Evolutionary conservation across 2,113 vertebrate genomes (phyloP), one percentile per base, ranked within the genome.

Genomic region (Hyaena hyaena): DNA sequence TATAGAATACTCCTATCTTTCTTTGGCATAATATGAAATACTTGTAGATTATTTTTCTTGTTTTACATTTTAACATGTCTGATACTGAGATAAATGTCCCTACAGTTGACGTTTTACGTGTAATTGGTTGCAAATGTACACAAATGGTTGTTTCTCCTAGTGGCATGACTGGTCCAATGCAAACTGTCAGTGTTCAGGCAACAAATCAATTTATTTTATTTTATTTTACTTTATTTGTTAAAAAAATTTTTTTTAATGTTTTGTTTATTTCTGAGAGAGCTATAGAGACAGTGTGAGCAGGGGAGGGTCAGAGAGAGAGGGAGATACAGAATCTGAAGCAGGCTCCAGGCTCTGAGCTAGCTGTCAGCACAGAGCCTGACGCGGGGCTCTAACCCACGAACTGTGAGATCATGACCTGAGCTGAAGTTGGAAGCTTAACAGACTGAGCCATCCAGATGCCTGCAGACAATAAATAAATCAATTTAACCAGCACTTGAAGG

Each of bases 1-100:
- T 31, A 48, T 28, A 14, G 73, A 76, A 28, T 76, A 87, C 4
- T 76, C 65, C 48, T 24, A 79, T 65, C 58, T 91, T 74, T 83
- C 33, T 95, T 85, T 80, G 81, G 45, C 10, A 48, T 81, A 73
- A 93, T 65, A 65, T 26, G n/a, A 83, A 92, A 53, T 88, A 87
- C 6, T 76, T 48, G 58, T 19, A 93, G 39, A 76, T 63, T 82
- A 28, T 68, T 24, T 45, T 16, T 14, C 39, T 28, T 76, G 45
- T 76, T 31, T 33, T 21, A 76, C 21, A 8, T 87, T 83, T 94
- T 97, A 45, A 80, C 55, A 65, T 61, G 19, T 81, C 50, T 69
- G 82, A 76, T 76, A 93, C 10, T 80, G 50, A 24, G 53, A n/a
- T 88, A 24, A 24, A 39, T 88, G 66, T 6, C 16, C 15, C n/a